Evolutionary conservation across 2,113 vertebrate species (phyloP).

Genomic region (Grammomys dolichurus): DNA sequence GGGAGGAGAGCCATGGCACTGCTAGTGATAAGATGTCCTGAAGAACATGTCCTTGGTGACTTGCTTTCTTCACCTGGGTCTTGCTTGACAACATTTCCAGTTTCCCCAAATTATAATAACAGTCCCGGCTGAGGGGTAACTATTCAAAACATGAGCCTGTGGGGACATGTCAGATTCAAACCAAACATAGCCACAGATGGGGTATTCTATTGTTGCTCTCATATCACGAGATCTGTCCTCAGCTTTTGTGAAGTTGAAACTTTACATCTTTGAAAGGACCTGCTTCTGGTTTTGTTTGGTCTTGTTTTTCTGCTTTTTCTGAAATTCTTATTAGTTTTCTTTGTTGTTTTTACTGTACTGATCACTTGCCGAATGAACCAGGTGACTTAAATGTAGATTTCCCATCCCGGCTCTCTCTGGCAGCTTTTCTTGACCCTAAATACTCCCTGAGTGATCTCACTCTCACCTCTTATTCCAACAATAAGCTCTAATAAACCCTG

Average conservation of each 20-base stretch:
- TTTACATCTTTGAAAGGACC: background rate
- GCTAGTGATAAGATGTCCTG: background rate
- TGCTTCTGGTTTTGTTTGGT: background rate
- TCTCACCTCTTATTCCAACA: constrained; percentile 36
- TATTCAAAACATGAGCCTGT: background rate
- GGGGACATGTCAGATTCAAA: background rate
- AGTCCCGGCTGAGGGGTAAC: no score
- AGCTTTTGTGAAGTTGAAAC: background rate
- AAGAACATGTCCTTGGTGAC: no score
- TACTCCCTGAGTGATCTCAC: constrained; percentile 50
- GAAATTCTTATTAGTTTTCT: background rate
- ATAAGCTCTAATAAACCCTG: background rate
- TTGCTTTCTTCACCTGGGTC: background rate
- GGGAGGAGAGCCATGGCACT: background rate
- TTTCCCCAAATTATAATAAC: background rate
- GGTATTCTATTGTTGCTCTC: background rate
- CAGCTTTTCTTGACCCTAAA: background rate
- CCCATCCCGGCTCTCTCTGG: background rate
- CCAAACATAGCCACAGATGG: background rate
- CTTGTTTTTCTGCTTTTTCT: background rate
- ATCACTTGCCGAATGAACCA: background rate
- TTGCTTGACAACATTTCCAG: background rate
- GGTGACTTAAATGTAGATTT: constrained; percentile 14
- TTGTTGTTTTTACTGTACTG: background rate
- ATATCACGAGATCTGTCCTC: background rate